Evolutionary conservation across 2,113 vertebrate species (phyloP), one percentile per base, ranked within the genome.

Genomic region (Nyctibius bracteatus): DNA sequence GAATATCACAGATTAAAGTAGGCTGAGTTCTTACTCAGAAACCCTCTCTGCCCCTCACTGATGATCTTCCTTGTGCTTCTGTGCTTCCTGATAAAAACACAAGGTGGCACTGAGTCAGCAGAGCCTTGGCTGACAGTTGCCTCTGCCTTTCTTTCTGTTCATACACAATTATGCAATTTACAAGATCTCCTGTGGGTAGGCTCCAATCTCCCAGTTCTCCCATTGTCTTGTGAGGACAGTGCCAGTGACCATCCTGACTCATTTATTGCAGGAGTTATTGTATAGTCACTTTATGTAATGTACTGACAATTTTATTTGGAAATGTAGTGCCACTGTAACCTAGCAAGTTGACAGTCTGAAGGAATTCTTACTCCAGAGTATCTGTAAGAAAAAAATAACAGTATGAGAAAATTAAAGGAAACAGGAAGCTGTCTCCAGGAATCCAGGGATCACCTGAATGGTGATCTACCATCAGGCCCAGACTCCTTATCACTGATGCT

Each of bases 91-190:
- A 54, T 83, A 54, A 80, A 82, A 94, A 91, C 94, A 92, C 95
- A 95, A 96, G 94, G 91, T 95, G 96, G 96, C 95, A 94, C 95
- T 96, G 95, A 96, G 80, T 94, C 86, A 92, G 96, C 94, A 91
- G 81, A 77, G 83, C 94, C 92, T 88, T 86, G 62, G 79, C 88
- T 90, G 86, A 71, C 72, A 54, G 82, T 91, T 88, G 77, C 51
- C 75, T 92, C 59, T 86, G 65, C 46, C 4, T 83, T 78, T 93
- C 72, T 88, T 90, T 81, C 83, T 78, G 79, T 92, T 95, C 92
- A 82, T 72, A 91, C 41, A 65, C 70, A 52, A 33, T 28, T 33
- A 65, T 11, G 73, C 68, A 72, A 82, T 91, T 81, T 83, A 47
- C 65, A 70, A 79, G 51, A 52, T 78, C 41, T 95, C 94, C 57